Evolutionary conservation across 2,797 vertebrate genomes (phyloP), one percentile per base, ranked within the genome.

Genomic region (Todus mexicanus): DNA sequence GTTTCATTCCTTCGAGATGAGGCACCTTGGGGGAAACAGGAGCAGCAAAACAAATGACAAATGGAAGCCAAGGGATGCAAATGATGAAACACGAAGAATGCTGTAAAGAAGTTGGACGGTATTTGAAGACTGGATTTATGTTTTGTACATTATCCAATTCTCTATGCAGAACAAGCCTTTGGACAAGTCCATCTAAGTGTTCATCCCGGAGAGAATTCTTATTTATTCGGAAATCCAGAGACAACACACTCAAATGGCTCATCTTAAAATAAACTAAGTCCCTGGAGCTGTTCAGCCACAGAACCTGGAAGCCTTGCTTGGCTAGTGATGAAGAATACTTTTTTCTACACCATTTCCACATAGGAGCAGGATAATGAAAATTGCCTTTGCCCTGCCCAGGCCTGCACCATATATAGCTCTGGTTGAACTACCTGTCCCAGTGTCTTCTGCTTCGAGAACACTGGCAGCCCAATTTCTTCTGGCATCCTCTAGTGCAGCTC

Each of bases 21-120:
- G 84, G 83, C 68, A 87, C 94, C 94, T 78, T 31, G 17, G 73
- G 95, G 95, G 81, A 80, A 85, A 71, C 29, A 73, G 73, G 43
- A 94, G 73, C 87, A 96, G 94, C 94, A 96, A 97, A 97, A 97
- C 96, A 97, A 96, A 94, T 90, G 96, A 96, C 79, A 93, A 84
- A 84, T 71, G 90, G 88, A 95, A 97, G 90, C 77, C 87, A 48
- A 90, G 80, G 79, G 90, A 95, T 84, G 81, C 27, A 87, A 83
- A 76, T 86, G 95, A 96, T 93, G 95, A 96, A 96, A 95, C 13
- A 22, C 69, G 45, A 76, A 84, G 71, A 84, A 85, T 11, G 29
- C 29, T 69, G 45, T 23, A 37, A 35, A 59, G 59, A 51, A 56
- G 26, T 53, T 22, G 26, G 60, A 6, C 8, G 11, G n/a, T 11